Base-by-base conservation (phyloP, 2,797 vertebrate genomes). In the Pangasius larnaudii region DNA sequence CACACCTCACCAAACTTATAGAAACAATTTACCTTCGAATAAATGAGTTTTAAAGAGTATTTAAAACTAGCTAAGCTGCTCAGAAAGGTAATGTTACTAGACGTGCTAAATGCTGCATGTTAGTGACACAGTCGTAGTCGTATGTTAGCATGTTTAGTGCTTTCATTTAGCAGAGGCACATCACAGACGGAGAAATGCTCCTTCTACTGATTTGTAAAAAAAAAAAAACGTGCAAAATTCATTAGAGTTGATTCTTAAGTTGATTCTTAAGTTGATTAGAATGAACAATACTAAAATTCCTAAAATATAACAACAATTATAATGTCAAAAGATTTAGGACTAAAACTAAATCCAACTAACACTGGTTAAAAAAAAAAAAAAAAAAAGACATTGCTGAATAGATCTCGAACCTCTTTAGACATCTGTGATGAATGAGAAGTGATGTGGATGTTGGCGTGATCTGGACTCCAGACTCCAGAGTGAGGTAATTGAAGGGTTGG, bases 401-500 rank as follows among this genome's bases (percentile, higher is more conserved):
- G n/a, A 78, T 65, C 16, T 19, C 39, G 49, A 77, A 33, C 59
- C 39, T 72, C 39, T 49, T 33, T 24, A 27, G 16, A 18, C 16
- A 33, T 53, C 36, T 69, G 3, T 5, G 51, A 33, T 5, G 30
- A 67, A 53, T 42, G 30, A 27, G 75, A 33, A 33, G n/a, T 87
- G 46, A 65, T 59, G 71, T 46, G 63, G 85, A 89, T 82, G 65
- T 7, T 81, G 87, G 86, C n/a, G 27, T 22, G 71, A 85, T 86
- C 53, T 88, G 72, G 71, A 71, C 72, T 83, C 84, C 46, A 67
- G 80, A 56, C 46, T 67, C 65, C 84, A 89, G 78, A 63, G 56
- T 78, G 74, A 92, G 81, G 83, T 88, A 91, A 91, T 88, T 77
- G 89, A 89, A 86, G 89, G 69, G 89, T 83, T 19, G 49, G 87